Conservation (phyloP, 2,113 vertebrate genomes). For the Mus spicilegus region DNA sequence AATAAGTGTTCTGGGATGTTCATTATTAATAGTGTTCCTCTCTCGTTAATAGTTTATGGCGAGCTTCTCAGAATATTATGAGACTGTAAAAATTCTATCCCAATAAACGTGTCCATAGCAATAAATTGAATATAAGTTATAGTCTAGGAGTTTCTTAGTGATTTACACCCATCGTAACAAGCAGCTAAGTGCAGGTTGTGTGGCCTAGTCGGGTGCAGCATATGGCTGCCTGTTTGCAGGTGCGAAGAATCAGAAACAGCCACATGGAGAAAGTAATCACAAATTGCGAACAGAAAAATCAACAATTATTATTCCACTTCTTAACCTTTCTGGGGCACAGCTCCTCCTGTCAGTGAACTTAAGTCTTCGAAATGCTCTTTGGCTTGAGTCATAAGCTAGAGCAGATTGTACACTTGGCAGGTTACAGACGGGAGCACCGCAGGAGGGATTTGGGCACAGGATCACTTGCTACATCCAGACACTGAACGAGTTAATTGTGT, state of each 20-base stretch:
- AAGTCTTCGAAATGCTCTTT: background rate
- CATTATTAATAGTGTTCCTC: conserved; percentile 83
- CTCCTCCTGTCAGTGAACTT: background rate
- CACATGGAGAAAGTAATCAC: background rate
- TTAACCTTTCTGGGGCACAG: background rate
- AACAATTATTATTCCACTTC: conserved; percentile 19
- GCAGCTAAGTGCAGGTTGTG: background rate
- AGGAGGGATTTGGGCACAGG: background rate
- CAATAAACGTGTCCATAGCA: conserved; percentile 85
- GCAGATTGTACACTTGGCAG: background rate
- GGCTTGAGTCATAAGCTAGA: background rate
- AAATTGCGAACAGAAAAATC: conserved; percentile 37
- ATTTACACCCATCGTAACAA: conserved; percentile 81
- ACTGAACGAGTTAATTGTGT: background rate
- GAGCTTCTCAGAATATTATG: conserved; percentile 83
- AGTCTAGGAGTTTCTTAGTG: conserved; percentile 77
- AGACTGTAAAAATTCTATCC: conserved; percentile 86
- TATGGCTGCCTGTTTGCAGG: background rate
- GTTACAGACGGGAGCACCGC: background rate
- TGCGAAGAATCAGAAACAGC: background rate
- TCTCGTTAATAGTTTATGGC: conserved; percentile 84
- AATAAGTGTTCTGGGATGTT: conserved; percentile 72
- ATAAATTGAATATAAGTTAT: conserved; percentile 85
- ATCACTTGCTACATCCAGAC: background rate
- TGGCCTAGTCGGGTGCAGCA: background rate